These are phyloP conservation scores for Melanerpes formicivorus DNA, from an alignment of 2,113 vertebrate species.

Conservation along the genomic window DNA sequence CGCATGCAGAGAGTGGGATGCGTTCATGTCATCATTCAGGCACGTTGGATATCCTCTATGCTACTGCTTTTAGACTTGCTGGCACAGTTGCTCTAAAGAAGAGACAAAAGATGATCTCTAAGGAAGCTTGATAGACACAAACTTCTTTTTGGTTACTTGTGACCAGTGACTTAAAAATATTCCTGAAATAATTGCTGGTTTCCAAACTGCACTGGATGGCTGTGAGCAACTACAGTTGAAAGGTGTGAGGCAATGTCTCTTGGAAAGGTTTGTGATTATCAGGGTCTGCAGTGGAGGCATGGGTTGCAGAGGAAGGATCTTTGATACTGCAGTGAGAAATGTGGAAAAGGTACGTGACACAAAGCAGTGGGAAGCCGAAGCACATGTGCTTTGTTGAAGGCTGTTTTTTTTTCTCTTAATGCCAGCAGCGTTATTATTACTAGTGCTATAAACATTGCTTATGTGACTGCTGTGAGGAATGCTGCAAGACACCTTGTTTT, in stretches of 20 bases:
- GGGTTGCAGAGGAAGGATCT: background rate
- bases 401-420: background rate
- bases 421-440: background rate
- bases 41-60: background rate
- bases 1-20: background rate
- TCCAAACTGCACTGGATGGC: background rate
- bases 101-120: background rate
- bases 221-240: background rate
- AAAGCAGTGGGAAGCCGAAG: background rate
- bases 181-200: background rate
- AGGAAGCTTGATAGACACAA: background rate
- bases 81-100: background rate
- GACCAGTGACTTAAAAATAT: background rate
- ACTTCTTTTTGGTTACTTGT: background rate
- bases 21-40: fast-evolving
- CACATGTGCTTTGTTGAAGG: background rate
- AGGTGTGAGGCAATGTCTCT: background rate
- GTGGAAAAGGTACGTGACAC: background rate
- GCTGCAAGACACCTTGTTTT: background rate
- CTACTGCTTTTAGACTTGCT: background rate
- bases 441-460: background rate
- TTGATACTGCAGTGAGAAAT: fast-evolving
- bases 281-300: background rate
- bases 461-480: background rate
- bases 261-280: background rate